Base-by-base conservation (phyloP, 2,888 invertebrate genomes). In the Ariolimax columbianus region DNA sequence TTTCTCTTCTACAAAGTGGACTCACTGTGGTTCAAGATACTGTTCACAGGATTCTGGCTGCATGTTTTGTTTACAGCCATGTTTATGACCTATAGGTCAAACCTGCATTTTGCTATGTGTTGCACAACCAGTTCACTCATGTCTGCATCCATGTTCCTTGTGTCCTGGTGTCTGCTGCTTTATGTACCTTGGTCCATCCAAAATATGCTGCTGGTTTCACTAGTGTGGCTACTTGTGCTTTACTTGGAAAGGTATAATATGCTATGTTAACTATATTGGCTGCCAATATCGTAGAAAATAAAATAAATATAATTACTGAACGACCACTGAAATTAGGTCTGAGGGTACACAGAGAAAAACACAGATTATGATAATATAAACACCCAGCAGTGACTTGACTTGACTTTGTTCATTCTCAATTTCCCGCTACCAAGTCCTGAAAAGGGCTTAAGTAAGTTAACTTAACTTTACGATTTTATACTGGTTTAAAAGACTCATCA, bases 211-310 rank as follows among this genome's bases (percentile, higher is more conserved):
- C 9, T 81, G 26, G 72, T 51, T 33, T 19, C 47, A 9, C 0
- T 55, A 51, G 81, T 72, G 14, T 81, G 81, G 81, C 26, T 70
- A 23, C 11, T 33, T 14, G 81, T 81, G 33, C 70, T 81, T 17
- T 81, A 47, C 38, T 47, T 70, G 40, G 81, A 81, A 47, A 81
- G 81, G 81, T 81, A 70, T 33, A 11, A 3, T 66, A 6, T 33
- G n/a, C 30, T 66, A n/a, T n/a, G n/a, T n/a, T n/a, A n/a, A n/a
- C n/a, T n/a, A n/a, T n/a, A n/a, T n/a, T n/a, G n/a, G n/a, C n/a
- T n/a, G n/a, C n/a, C n/a, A n/a, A n/a, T n/a, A n/a, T n/a, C n/a
- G n/a, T n/a, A n/a, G n/a, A n/a, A n/a, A n/a, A n/a, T n/a, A n/a
- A n/a, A n/a, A n/a, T n/a, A n/a, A n/a, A n/a, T n/a, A n/a, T n/a